phyloP scores from a whole-genome alignment of 2,113 vertebrate genomes.

The Clarias batrachus region DNA sequence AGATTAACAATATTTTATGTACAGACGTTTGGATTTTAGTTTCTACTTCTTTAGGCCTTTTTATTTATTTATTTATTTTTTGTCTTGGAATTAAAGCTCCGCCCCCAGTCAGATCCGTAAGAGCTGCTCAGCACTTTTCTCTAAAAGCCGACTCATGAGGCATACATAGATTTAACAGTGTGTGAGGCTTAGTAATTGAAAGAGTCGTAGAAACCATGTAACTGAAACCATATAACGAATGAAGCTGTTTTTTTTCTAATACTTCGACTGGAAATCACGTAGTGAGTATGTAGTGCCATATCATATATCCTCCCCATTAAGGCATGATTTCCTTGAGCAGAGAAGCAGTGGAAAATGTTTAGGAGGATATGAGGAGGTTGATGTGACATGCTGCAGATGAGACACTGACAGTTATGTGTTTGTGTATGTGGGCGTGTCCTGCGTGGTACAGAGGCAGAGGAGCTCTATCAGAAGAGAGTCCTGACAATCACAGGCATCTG shows the following conservation, averaged over 20 bases:
- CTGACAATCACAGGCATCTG: slow-evolving; percentile 98
- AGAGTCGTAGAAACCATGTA: background rate
- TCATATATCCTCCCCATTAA: background rate
- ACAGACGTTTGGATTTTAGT: background rate
- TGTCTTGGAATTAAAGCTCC: background rate
- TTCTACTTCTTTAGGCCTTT: background rate
- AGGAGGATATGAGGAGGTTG: slow-evolving; percentile 27
- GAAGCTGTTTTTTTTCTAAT: background rate
- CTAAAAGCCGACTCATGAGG: background rate
- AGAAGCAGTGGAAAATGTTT: slow-evolving; percentile 43
- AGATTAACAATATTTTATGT: background rate
- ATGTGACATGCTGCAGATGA: background rate
- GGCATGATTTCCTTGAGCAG: background rate
- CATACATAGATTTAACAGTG: background rate
- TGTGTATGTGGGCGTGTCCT: slow-evolving; percentile 58
- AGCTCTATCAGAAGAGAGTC: slow-evolving; percentile 98
- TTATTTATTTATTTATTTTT: background rate
- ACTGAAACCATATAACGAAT: background rate
- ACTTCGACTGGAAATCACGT: background rate
- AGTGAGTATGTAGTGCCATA: background rate
- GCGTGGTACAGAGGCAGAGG: slow-evolving; percentile 88
- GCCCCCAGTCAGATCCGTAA: background rate
- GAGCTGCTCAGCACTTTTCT: background rate
- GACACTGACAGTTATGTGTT: slow-evolving; percentile 25
- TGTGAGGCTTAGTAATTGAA: background rate